Base-by-base conservation (phyloP, 2,888 invertebrate species). In the Thera obeliscata region DNA sequence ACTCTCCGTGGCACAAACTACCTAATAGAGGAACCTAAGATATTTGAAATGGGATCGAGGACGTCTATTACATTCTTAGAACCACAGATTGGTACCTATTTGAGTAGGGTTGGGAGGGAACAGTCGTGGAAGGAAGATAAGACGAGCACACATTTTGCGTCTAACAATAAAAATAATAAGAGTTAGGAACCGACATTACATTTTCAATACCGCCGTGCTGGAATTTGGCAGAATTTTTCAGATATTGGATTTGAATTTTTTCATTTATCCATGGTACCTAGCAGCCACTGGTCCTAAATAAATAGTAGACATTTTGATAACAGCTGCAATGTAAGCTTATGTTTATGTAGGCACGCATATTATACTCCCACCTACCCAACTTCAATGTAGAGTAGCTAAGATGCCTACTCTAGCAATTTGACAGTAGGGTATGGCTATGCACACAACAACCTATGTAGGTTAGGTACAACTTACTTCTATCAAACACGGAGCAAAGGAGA, bases 381-480 rank as follows among this genome's bases (percentile, higher is more conserved):
- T 22, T 22, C 22, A 22, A 22, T 22, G 22, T 22, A 22, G 22
- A 22, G 22, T 22, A 22, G 22, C 38, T 38, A 38, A 5, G 38
- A 4, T 38, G 0, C 5, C 38, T 38, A 38, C 7, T 41, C 7
- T 5, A 1, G 5, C 41, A 4, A 41, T 41, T 7, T 7, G 5
- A 7, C 6, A 1, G 41, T 41, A 41, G 5, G 22, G 41, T 50
- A 50, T 22, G 12, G 50, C 22, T 50, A 22, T 22, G 22, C 22
- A 6, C 6, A 50, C 22, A 22, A 50, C 2, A 22, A 12, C 7
- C n/a, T n/a, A 41, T 6, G 35, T 35, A 54, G 9, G 2, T 1
- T 52, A 33, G 35, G 22, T 36, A 62, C n/a, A n/a, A n/a, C 50
- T 43, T 61, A 52, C 52, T 60, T 52, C 48, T 54, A 54, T 60